Conservation (phyloP, 2,888 invertebrate genomes). For the Eulithis prunata region DNA sequence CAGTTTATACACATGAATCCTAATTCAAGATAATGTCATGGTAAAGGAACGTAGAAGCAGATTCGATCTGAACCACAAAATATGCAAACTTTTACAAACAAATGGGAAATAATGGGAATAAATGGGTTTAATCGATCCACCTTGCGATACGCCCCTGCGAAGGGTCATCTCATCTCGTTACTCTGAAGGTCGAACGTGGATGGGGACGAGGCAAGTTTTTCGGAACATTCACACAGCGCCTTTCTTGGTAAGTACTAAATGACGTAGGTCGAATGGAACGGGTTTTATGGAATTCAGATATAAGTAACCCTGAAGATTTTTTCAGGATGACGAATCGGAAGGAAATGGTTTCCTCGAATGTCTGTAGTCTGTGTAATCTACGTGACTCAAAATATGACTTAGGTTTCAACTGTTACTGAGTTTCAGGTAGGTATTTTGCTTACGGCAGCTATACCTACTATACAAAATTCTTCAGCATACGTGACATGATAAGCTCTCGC, state of each 20-base stretch:
- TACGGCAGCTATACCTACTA: too few species aligned
- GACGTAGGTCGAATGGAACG: slow-evolving; percentile 5
- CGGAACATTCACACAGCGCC: slow-evolving; percentile 11
- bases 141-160: slow-evolving; percentile 15
- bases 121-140: slow-evolving; percentile 14
- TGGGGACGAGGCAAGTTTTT: slow-evolving; percentile 10
- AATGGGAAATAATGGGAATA: too few species aligned
- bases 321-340: slow-evolving; percentile 11
- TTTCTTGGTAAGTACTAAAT: slow-evolving; percentile 1
- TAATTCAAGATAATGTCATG: too few species aligned
- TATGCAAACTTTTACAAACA: slow-evolving; percentile 1
- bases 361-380: neutral
- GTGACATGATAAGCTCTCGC: too few species aligned
- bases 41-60: neutral
- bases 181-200: slow-evolving; percentile 22
- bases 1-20: neutral
- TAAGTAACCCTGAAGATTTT: neutral
- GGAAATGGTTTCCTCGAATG: slow-evolving; percentile 12
- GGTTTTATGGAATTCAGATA: slow-evolving; percentile 11
- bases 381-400: slow-evolving; percentile 21
- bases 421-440: too few species aligned
- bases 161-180: slow-evolving; percentile 26
- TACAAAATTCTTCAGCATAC: too few species aligned
- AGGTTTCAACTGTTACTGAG: neutral
- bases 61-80: neutral